Evolutionary conservation across 2,797 vertebrate species (phyloP).

Genomic region (Pantherophis alleghaniensis): DNA sequence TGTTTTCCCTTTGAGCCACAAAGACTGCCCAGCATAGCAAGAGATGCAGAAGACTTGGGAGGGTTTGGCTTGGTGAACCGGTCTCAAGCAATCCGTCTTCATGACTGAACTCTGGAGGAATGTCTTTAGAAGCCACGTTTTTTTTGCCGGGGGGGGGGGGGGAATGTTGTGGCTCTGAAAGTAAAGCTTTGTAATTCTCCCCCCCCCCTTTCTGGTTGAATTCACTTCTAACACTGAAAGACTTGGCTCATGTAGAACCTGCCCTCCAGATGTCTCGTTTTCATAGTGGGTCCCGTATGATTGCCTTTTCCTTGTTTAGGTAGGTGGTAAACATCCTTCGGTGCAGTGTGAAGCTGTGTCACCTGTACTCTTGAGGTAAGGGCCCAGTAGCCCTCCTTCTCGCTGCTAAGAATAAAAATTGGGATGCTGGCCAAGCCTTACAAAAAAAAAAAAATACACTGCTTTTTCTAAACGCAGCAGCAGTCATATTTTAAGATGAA

Average conservation of each 20-base stretch:
- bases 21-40: not conserved
- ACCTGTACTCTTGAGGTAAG: constrained; percentile 26
- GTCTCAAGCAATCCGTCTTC: constrained; percentile 34
- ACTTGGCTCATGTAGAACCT: constrained; percentile 38
- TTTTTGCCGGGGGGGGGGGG: not conserved
- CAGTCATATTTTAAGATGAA: constrained; percentile 1
- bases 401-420: not conserved
- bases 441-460: not conserved
- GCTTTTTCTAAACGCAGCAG: not conserved
- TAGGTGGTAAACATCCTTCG: constrained; percentile 31
- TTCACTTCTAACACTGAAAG: constrained; percentile 39
- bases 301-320: constrained; percentile 12
- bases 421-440: not conserved
- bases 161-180: not conserved
- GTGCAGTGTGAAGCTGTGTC: constrained; percentile 29
- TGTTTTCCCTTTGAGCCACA: not conserved
- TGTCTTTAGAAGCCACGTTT: constrained; percentile 31
- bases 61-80: constrained; percentile 44
- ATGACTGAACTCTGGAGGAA: constrained; percentile 46
- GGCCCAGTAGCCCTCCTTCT: constrained; percentile 3
- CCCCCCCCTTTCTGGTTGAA: not conserved
- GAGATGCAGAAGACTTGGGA: not conserved
- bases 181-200: constrained; percentile 3
- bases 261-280: constrained; percentile 25
- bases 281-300: not conserved